Evolutionary conservation across 2,888 invertebrate species (phyloP).

Genomic region (Pteria penguin): DNA sequence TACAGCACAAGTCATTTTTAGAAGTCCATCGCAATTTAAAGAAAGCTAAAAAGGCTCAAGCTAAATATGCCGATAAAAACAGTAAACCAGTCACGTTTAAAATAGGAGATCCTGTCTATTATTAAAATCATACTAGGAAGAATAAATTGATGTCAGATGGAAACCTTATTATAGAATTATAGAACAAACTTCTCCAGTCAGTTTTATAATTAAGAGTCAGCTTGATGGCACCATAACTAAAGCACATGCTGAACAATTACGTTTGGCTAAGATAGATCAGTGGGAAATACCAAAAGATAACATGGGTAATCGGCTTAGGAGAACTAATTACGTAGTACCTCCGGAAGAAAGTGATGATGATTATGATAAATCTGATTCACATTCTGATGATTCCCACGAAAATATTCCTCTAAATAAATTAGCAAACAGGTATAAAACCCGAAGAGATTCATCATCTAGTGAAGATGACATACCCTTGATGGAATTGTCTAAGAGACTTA

Average conservation of each 20-base stretch:
- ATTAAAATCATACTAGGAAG: too few species aligned
- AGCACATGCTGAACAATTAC: constrained; percentile 20
- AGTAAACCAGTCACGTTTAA: too few species aligned
- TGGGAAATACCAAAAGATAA: constrained; percentile 9
- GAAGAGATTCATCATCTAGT: background rate
- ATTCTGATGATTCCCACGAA: background rate
- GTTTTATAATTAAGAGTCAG: constrained; percentile 28
- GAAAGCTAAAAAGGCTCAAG: too few species aligned
- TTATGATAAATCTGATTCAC: background rate
- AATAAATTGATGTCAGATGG: too few species aligned
- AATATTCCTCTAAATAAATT: background rate
- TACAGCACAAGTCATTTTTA: too few species aligned
- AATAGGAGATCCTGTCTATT: too few species aligned
- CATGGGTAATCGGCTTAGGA: background rate
- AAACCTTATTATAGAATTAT: too few species aligned
- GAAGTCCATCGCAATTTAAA: too few species aligned
- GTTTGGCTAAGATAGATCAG: constrained; percentile 3
- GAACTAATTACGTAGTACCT: constrained; percentile 8
- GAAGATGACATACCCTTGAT: background rate
- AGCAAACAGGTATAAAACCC: background rate
- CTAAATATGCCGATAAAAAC: too few species aligned
- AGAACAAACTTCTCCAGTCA: constrained; percentile 31
- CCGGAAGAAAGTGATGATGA: background rate
- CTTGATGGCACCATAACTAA: constrained; percentile 11
- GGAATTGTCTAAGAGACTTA: background rate